Conservation (phyloP, 1,140 invertebrate genomes). For the Fopius arisanus region DNA sequence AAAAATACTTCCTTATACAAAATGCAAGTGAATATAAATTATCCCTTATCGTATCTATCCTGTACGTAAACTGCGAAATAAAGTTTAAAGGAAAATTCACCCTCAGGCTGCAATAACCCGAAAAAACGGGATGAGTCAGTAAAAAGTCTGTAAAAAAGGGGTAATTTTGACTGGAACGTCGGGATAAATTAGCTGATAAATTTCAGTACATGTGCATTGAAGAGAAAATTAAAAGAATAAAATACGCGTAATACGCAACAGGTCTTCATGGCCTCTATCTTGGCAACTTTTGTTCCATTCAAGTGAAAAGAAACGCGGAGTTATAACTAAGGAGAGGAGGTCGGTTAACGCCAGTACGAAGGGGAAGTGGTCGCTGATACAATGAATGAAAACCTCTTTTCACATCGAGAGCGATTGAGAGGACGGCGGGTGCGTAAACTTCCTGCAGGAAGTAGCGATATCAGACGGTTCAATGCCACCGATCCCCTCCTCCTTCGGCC, state of each 20-base stretch:
- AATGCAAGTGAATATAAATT: too few relatives aligned
- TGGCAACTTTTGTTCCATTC: constrained; percentile 36
- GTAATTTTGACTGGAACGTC: too few relatives aligned
- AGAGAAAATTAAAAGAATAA: not conserved
- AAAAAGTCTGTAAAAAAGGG: too few relatives aligned
- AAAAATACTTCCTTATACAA: too few relatives aligned
- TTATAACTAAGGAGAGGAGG: constrained; percentile 9
- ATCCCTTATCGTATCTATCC: too few relatives aligned
- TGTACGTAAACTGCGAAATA: too few relatives aligned
- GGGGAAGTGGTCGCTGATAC: constrained; percentile 30
- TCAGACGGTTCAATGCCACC: constrained; percentile 24
- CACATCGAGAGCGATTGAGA: not conserved
- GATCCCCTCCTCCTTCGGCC: not conserved
- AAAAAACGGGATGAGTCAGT: too few relatives aligned
- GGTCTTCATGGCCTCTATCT: constrained; percentile 21
- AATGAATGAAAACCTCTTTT: constrained; percentile 47
- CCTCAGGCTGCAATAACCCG: too few relatives aligned
- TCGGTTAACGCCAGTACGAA: constrained; percentile 19
- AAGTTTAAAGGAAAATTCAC: too few relatives aligned
- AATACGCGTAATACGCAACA: constrained; percentile 23
- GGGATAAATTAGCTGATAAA: too few relatives aligned
- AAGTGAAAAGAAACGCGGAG: constrained; percentile 31
- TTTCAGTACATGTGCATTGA: too few relatives aligned
- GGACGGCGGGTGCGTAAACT: constrained; percentile 17
- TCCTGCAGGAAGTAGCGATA: constrained; percentile 29